Conservation (phyloP, 2,888 invertebrate species). For the Xylota segnis region DNA sequence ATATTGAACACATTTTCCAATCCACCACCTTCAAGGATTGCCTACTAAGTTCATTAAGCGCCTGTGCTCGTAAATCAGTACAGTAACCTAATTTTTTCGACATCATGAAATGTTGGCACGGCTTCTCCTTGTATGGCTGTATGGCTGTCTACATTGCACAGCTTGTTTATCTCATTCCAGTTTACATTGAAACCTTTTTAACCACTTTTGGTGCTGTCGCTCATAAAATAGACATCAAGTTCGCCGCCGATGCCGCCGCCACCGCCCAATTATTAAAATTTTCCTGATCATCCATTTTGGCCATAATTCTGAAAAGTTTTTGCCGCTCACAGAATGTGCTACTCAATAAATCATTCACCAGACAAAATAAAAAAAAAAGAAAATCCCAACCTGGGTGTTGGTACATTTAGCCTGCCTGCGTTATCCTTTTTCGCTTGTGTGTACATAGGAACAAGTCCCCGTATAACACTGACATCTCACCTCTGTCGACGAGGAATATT, state of each 20-base stretch:
- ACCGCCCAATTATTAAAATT: constrained; percentile 70
- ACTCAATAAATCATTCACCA: constrained; percentile 72
- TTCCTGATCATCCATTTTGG: constrained; percentile 59
- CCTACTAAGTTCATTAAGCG: constrained; percentile 47
- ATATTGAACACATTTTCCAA: constrained; percentile 13
- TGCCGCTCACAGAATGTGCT: constrained; percentile 21
- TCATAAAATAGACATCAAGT: constrained; percentile 62
- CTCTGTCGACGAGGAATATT: constrained; percentile 43
- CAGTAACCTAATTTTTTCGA: constrained; percentile 40
- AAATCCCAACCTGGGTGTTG: constrained; percentile 38
- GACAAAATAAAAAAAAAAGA: constrained; percentile 43
- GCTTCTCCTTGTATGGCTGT: constrained; percentile 24
- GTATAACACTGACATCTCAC: constrained; percentile 51
- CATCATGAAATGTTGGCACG: constrained; percentile 56
- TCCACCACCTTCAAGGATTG: neutral
- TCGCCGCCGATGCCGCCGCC: too few relatives aligned
- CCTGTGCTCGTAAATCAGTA: constrained; percentile 40
- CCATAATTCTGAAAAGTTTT: constrained; percentile 57
- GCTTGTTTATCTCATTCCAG: constrained; percentile 15
- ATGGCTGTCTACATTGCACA: constrained; percentile 9
- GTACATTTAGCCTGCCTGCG: neutral
- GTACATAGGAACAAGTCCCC: constrained; percentile 52
- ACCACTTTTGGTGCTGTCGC: constrained; percentile 39
- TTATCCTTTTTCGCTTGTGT: constrained; percentile 36
- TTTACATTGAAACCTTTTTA: constrained; percentile 50